These are phyloP conservation scores for Axinella damicornis DNA, from an alignment of 37 sponge, comb jelly and placozoan species.

Conservation along the genomic window DNA sequence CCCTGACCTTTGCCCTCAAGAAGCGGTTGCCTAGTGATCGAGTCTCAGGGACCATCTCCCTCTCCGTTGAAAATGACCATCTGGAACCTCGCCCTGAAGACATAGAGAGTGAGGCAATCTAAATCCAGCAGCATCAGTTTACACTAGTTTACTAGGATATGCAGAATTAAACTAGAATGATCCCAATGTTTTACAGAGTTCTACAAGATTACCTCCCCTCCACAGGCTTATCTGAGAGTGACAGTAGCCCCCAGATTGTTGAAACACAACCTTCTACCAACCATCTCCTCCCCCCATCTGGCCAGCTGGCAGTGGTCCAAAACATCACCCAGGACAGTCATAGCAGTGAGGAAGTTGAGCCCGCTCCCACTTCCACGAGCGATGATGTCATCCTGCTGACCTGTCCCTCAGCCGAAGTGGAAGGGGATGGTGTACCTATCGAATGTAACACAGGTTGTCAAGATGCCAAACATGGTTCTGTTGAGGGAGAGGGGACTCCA, in stretches of 20 bases:
- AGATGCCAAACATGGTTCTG: no score
- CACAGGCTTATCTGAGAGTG: no score
- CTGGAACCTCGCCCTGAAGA: background rate
- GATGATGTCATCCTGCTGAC: background rate
- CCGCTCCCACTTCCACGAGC: background rate
- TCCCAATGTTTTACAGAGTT: no score
- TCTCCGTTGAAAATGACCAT: slow-evolving; percentile 21
- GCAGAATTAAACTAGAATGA: no score
- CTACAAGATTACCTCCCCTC: no score
- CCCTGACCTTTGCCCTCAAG: slow-evolving; percentile 31
- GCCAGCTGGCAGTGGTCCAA: background rate
- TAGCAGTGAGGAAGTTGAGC: background rate
- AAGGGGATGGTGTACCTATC: background rate
- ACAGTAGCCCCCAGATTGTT: no score
- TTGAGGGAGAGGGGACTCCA: no score
- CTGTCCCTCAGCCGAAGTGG: background rate
- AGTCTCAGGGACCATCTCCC: slow-evolving; percentile 44
- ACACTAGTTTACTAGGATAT: no score
- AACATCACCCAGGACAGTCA: background rate
- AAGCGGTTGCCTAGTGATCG: slow-evolving; percentile 62
- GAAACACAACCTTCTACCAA: no score
- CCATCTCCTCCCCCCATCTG: background rate
- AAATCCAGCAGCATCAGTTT: no score
- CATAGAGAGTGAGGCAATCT: background rate
- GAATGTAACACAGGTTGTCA: background rate